Evolutionary conservation across 2,888 invertebrate species (phyloP).

Genomic region (Tipula helvola): DNA sequence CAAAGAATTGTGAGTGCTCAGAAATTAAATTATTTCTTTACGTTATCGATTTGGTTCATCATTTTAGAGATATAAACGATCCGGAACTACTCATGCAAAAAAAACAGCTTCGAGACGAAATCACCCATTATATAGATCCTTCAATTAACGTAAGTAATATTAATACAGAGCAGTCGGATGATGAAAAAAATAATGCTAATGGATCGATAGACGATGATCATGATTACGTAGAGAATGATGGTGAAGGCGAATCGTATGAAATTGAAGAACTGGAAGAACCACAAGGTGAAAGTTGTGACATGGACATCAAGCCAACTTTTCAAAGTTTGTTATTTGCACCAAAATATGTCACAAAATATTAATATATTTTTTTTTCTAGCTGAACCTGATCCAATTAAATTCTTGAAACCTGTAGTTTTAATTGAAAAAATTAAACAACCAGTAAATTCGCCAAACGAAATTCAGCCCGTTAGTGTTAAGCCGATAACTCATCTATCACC

Average conservation of each 20-base stretch:
- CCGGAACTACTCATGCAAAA: not conserved
- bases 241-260: not conserved
- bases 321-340: not conserved
- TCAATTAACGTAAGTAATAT: not conserved
- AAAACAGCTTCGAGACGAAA: not conserved
- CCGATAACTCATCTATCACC: not conserved
- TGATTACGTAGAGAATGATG: not conserved
- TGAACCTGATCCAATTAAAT: not conserved
- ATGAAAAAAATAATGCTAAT: not conserved
- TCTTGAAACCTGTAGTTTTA: not conserved
- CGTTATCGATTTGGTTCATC: not conserved
- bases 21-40: not conserved
- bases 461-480: not conserved
- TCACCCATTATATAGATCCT: not conserved
- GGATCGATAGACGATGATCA: not conserved
- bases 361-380: not conserved
- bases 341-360: not conserved
- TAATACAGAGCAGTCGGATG: not conserved
- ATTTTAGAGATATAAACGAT: not conserved
- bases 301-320: not conserved
- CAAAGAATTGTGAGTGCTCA: not conserved
- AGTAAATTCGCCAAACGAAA: not conserved
- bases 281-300: not conserved
- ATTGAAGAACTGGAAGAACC: not conserved
- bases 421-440: not conserved